Conservation (phyloP, 2,797 vertebrate genomes). For the Podargus strigoides region DNA sequence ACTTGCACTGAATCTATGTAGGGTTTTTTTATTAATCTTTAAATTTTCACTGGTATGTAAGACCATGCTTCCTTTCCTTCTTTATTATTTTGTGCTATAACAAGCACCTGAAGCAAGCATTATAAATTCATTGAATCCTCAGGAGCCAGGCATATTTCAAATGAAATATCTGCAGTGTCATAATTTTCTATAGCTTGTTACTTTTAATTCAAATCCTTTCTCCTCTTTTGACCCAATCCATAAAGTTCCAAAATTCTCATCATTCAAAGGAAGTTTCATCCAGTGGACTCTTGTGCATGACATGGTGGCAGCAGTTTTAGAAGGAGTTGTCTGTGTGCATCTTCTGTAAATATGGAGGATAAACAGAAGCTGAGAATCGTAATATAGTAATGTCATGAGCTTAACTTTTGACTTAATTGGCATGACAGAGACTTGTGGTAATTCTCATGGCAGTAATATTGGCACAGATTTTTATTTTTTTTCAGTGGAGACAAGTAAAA, state of each 20-base stretch:
- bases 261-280: neutral
- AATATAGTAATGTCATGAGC: neutral
- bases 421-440: neutral
- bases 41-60: neutral
- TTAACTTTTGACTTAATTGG: neutral
- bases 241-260: neutral
- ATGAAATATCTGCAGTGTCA: neutral
- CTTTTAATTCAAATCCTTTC: constrained; percentile 17
- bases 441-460: neutral
- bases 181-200: constrained; percentile 25
- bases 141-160: constrained; percentile 17
- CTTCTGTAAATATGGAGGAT: neutral
- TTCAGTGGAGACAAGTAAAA: fast-evolving
- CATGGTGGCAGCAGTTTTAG: neutral
- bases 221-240: neutral
- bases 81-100: constrained; percentile 6
- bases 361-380: neutral
- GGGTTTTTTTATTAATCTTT: neutral
- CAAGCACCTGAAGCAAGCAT: constrained; percentile 35
- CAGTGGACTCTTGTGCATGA: too few species aligned
- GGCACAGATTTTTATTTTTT: too few species aligned
- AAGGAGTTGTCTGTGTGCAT: neutral
- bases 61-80: neutral
- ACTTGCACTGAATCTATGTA: neutral
- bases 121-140: constrained; percentile 54